Evolutionary conservation across 1,140 invertebrate genomes (phyloP), one percentile per base, ranked within the genome.

Genomic region (Chionoecetes opilio): DNA sequence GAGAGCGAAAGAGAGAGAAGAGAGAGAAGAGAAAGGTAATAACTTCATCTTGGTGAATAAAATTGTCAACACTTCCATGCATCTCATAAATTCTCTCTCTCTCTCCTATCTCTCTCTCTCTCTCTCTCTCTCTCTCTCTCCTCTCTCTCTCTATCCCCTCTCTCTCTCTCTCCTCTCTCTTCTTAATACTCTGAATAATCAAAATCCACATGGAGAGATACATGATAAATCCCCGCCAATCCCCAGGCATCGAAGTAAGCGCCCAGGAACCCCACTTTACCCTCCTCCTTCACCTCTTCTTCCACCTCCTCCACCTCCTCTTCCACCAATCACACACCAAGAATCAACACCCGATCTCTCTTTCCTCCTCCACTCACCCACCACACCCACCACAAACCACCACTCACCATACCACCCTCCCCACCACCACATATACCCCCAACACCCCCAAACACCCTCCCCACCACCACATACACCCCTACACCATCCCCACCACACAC

Each of bases 71-170:
- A n/a, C n/a, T n/a, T n/a, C n/a, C n/a, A n/a, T n/a, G n/a, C n/a
- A 41, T 41, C 46, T 53, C 11, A 3, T 53, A 53, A 9, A 53
- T 53, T 53, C 46, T 11, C 46, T 53, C 8, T 53, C 11, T 9
- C 8, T 9, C 0, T 9, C 46, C 46, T 1, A 14, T 53, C 46
- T 53, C 46, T 53, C 46, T 53, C 46, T 53, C 46, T 41, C 38
- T 41, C 38, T 41, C 38, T 41, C 38, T 41, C 38, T 63, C 53
- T 63, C 53, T 75, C 63, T 75, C 63, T 75, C 63, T 75, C 63
- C 63, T 75, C 63, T 75, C 63, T 75, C 63, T 75, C 63, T 75
- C 63, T 75, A n/a, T n/a, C n/a, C 63, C n/a, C 63, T 75, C 63
- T 75, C 63, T 34, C 37, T 75, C 63, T 82, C 63, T 75, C 63